Percentiles rank a stretch among this genome's conserved stretches.
Evolutionary conservation across 2,888 invertebrate genomes (phyloP).

Genomic region (Horisme vitalbata): DNA sequence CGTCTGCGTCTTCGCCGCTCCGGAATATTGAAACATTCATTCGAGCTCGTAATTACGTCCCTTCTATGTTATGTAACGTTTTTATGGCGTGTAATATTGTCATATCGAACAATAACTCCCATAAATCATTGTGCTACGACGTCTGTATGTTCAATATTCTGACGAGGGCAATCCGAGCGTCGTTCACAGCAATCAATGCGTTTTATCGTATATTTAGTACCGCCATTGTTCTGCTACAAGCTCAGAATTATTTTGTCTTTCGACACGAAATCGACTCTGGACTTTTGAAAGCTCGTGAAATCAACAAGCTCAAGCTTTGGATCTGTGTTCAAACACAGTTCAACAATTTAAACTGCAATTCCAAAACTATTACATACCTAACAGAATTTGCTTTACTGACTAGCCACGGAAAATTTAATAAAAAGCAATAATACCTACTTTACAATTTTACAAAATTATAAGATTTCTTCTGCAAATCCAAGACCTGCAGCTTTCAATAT

Average conservation of each 20-base stretch:
- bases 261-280: constrained; percentile 1
- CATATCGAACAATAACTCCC: constrained; percentile 5
- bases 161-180: constrained; percentile 15
- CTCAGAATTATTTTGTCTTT: neutral
- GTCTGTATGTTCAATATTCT: constrained; percentile 12
- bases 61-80: neutral
- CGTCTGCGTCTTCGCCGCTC: neutral
- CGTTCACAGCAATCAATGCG: constrained; percentile 10
- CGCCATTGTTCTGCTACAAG: neutral
- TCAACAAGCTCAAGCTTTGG: no score
- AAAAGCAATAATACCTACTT: no score
- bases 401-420: no score
- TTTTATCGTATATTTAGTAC: constrained; percentile 10
- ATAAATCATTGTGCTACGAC: constrained; percentile 10
- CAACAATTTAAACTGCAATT: no score
- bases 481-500: no score
- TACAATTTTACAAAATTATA: no score
- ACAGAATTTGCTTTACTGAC: no score
- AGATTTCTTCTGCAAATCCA: no score
- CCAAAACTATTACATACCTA: no score
- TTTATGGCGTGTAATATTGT: constrained; percentile 8
- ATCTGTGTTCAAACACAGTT: no score
- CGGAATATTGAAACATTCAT: constrained; percentile 8
- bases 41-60: neutral
- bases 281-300: no score